phyloP scores from a whole-genome alignment of 2,888 invertebrate genomes.

The Epinotia ramella region DNA sequence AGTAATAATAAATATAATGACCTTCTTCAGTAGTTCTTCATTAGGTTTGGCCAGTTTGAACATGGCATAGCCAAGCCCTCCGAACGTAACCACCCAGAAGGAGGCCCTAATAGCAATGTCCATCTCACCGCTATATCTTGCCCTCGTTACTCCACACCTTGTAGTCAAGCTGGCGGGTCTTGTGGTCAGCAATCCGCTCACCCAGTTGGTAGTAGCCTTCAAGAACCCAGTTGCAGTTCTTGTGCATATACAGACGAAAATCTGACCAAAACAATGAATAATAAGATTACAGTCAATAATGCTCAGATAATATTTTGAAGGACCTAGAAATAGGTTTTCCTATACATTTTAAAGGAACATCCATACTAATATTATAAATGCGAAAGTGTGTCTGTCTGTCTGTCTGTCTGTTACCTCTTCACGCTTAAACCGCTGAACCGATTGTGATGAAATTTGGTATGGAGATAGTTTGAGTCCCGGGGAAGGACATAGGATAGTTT shows the following conservation, averaged over 20 bases:
- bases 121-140: slow-evolving; percentile 81
- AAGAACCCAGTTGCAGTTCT: slow-evolving; percentile 87
- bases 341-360: too few species aligned
- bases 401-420: too few species aligned
- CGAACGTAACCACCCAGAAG: slow-evolving; percentile 86
- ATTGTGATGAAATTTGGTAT: too few species aligned
- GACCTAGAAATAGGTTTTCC: not conserved
- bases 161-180: slow-evolving; percentile 83
- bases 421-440: too few species aligned
- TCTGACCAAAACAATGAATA: slow-evolving; percentile 78
- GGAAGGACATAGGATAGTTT: too few species aligned
- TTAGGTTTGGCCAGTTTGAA: slow-evolving; percentile 84
- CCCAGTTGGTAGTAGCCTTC: slow-evolving; percentile 89
- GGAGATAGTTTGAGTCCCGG: too few species aligned
- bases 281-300: not conserved
- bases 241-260: slow-evolving; percentile 88
- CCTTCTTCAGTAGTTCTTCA: slow-evolving; percentile 84
- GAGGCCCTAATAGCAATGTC: slow-evolving; percentile 78
- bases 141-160: slow-evolving; percentile 84
- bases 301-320: not conserved
- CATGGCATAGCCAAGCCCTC: slow-evolving; percentile 86
- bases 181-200: slow-evolving; percentile 84
- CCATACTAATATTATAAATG: too few species aligned
- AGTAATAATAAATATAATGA: slow-evolving; percentile 68
- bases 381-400: too few species aligned